phyloP scores from a whole-genome alignment of 1,140 invertebrate species.

The Pseudomyrmex dendroicus region DNA sequence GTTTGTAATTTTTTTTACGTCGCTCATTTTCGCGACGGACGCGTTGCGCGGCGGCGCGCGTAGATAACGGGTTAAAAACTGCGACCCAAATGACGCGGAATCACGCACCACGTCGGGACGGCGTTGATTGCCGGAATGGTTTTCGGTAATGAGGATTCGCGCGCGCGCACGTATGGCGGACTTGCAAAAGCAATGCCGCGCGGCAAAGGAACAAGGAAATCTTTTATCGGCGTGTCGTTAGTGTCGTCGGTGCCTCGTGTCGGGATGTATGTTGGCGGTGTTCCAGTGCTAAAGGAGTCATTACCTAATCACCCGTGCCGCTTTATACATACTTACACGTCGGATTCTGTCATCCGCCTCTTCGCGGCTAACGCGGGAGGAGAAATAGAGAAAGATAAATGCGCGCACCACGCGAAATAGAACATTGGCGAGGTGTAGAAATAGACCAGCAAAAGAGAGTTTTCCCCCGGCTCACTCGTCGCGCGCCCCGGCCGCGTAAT shows the following conservation, averaged over 20 bases:
- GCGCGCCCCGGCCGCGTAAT: slow-evolving; percentile 1
- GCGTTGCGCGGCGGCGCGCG: not conserved
- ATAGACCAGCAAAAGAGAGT: slow-evolving; percentile 40
- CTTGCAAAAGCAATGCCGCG: not conserved
- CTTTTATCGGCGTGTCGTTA: slow-evolving; percentile 70
- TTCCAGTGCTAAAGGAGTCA: slow-evolving; percentile 67
- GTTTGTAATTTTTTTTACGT: slow-evolving; percentile 13
- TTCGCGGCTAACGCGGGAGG: slow-evolving; percentile 33
- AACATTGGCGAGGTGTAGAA: slow-evolving; percentile 35
- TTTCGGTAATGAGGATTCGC: slow-evolving; percentile 24
- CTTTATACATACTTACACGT: slow-evolving; percentile 68
- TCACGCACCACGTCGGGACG: not conserved
- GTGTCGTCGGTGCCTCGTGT: slow-evolving; percentile 51
- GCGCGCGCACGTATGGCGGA: not conserved
- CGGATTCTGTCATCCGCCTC: slow-evolving; percentile 60
- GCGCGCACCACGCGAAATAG: slow-evolving; percentile 34
- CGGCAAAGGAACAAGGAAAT: slow-evolving; percentile 60
- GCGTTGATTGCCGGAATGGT: slow-evolving; percentile 12
- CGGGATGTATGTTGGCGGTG: slow-evolving; percentile 52
- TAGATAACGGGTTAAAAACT: slow-evolving; percentile 14
- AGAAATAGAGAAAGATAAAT: slow-evolving; percentile 63
- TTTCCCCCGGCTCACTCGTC: not conserved
- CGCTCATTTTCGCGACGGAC: too few species aligned
- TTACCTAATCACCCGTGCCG: slow-evolving; percentile 71
- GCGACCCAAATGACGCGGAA: slow-evolving; percentile 26